phyloP scores from a whole-genome alignment of 1,140 invertebrate genomes.

The Temnothorax curvispinosus region DNA sequence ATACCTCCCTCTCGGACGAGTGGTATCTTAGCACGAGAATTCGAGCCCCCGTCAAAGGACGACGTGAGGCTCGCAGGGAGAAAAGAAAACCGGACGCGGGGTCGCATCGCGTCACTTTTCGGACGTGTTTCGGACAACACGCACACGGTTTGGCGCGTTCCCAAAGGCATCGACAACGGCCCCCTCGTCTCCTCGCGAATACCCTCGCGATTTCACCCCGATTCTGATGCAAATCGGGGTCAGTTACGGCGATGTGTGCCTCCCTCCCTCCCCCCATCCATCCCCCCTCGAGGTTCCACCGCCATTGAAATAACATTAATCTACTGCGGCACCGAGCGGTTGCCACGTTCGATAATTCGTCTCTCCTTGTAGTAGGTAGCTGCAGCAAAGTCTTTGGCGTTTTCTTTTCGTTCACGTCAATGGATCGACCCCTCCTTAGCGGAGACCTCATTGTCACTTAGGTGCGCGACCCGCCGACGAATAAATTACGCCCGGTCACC shows the following conservation, averaged over 20 bases:
- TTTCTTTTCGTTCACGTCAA: constrained; percentile 57
- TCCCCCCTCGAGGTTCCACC: neutral
- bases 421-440: constrained; percentile 49
- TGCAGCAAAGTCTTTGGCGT: constrained; percentile 52
- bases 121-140: constrained; percentile 74
- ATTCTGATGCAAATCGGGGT: constrained; percentile 81
- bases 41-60: constrained; percentile 58
- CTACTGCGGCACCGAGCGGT: constrained; percentile 76
- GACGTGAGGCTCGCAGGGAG: neutral
- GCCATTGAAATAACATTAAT: constrained; percentile 82
- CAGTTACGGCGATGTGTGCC: constrained; percentile 74
- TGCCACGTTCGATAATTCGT: constrained; percentile 77
- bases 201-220: constrained; percentile 69
- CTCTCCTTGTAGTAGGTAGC: constrained; percentile 28
- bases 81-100: constrained; percentile 67
- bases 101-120: constrained; percentile 54
- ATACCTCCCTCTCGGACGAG: constrained; percentile 27
- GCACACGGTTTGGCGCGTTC: constrained; percentile 76
- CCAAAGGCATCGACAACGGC: constrained; percentile 66
- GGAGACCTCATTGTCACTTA: constrained; percentile 63
- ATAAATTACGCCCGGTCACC: constrained; percentile 66
- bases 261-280: neutral
- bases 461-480: constrained; percentile 37
- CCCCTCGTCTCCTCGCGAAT: neutral
- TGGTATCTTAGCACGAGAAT: constrained; percentile 65